Base-by-base conservation (phyloP, 2,888 invertebrate genomes). In the Monochamus alternatus region DNA sequence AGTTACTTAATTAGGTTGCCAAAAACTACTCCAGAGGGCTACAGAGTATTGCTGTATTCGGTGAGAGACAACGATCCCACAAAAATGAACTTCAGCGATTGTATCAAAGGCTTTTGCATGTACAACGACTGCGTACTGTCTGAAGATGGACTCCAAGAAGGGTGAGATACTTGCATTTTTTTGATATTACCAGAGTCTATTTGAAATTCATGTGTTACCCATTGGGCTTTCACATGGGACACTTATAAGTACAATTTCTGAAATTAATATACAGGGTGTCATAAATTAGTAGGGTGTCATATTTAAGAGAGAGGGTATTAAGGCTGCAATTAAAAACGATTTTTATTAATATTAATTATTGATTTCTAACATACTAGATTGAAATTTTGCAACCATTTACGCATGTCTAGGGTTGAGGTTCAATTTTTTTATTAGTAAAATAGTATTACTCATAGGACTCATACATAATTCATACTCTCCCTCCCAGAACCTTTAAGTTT, bases 101-200 rank as follows among this genome's bases (percentile, higher is more conserved):
- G 91, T 0, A 90, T 93, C 47, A 91, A 92, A 69, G 89, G 89
- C 9, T 93, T 93, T 87, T 93, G 93, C 87, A 93, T 93, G 92
- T 92, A 92, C 86, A 93, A 93, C 83, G 93, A 93, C 84, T 89
- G 92, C 76, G 90, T 93, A 76, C 86, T 93, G 63, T 93, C 93
- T 0, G 93, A 93, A 81, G 93, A 93, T 83, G 87, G 90, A 1
- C 80, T 89, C 9, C 86, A 84, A 43, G 88, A 89, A 74, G 89
- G 89, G 88, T 89, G 81, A 85, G 81, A 75, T 43, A 43, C 47
- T 8, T 66, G 43, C 64, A 9, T 43, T 75, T 58, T 32, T 10
- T 9, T 10, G 30, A 5, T 0, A 60, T 10, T 55, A 51, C 10
- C 51, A 51, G 51, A n/a, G 51, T 51, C 12, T 51, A n/a, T 51